Base-by-base conservation (phyloP, 2,113 vertebrate genomes). In the Calcarius ornatus region DNA sequence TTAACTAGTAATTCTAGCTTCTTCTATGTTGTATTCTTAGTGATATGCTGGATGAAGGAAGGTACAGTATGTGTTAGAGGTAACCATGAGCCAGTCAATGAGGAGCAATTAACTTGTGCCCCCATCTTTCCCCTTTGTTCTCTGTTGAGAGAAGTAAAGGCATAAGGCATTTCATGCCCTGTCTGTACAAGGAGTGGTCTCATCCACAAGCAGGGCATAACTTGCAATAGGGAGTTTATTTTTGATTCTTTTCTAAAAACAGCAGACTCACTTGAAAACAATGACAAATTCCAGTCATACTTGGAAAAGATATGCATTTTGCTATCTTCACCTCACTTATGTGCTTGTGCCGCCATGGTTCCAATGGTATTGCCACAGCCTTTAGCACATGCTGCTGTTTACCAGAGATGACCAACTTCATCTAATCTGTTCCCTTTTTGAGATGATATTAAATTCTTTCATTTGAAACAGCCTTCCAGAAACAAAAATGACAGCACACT, bases 1-100 rank as follows among this genome's bases (percentile, higher is more conserved):
- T 59, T 60, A 53, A 45, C 57, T 69, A 45, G 81, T n/a, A 54
- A 43, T 50, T 91, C 53, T 69, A 87, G 37, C 75, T 95, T 48
- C 50, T 92, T 72, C 68, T 33, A 4, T 92, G 56, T 83, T 5
- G 2, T 59, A 60, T 31, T 25, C 35, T 60, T 70, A n/a, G 38
- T 79, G 33, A 35, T 86, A 13, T 48, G 79, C 25, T 85, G 37
- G 37, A 40, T 69, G 64, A 87, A 78, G 18, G 64, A 87, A 78
- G 18, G 51, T 91, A 19, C 12, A 6, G 45, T 79, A 18, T 48
- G n/a, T 25, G 11, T 60, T n/a, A 72, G 63, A 85, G 59, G 45
- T 48, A 91, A 45, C 37, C 17, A 22, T 61, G 57, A 91, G 18
- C 28, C 21, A 65, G 61, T 88, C 4, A 2, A 11, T 7, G 59